Evolutionary conservation across 1,140 invertebrate genomes (phyloP), one percentile per base, ranked within the genome.

Genomic region (Metaphire vulgaris): DNA sequence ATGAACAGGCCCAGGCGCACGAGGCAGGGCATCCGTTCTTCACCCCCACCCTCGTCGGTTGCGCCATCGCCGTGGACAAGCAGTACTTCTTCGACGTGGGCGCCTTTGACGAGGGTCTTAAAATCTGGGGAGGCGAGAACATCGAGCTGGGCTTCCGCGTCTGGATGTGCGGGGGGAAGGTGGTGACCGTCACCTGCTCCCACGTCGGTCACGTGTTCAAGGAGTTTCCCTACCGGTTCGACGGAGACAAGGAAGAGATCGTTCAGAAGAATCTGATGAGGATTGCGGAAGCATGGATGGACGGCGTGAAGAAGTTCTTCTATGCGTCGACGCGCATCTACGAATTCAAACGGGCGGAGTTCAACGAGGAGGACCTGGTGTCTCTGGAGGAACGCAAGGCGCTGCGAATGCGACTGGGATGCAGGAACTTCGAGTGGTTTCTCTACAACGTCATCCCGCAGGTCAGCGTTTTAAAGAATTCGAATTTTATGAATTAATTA

Each of bases 121-220:
- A 98, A 85, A 98, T 98, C 80, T 98, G 96, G 96, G 96, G 96
- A 74, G 96, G 91, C 31, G 96, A 98, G 96, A 93, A 98, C 88
- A 87, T 98, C 74, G 96, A 98, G 87, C 84, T 99, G 1, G 97
- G 95, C 77, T 98, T 99, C 83, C 98, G 89, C 89, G 95, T 98
- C 76, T 99, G 97, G 97, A 96, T 98, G 85, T 99, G 97, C 86
- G 97, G 97, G 30, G 97, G 97, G 33, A 93, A 92, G 80, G 95
- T 99, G 78, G 90, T 96, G 81, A 99, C 97, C 95, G 97, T 99
- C 1, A 97, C 97, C 0, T 99, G 97, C 85, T 98, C 96, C 0
- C 89, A 95, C 76, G 97, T 99, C 0, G 97, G 97, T 0, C 97
- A 99, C 83, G 95, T 99, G 21, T 99, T 99, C 79, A 83, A 85